These are phyloP conservation scores for Tamias sibiricus DNA, from an alignment of 2,113 vertebrate genomes.

Conservation along the genomic window DNA sequence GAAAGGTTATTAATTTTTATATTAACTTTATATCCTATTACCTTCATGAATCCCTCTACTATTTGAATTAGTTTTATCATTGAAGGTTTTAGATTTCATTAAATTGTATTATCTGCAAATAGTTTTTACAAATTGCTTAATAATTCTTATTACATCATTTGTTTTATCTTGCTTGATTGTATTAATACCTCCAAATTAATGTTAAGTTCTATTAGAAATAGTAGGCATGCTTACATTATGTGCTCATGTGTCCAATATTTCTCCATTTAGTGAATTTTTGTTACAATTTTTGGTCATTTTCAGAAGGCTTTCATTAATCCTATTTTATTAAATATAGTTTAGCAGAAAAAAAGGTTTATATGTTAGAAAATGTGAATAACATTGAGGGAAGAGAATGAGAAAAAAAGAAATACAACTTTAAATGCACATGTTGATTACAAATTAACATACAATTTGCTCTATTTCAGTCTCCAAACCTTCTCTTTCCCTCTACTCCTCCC, in stretches of 20 bases:
- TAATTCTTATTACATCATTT: neutral
- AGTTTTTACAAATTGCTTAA: neutral
- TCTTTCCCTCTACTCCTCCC: too few relatives aligned
- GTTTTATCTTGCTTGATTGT: neutral
- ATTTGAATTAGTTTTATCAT: neutral
- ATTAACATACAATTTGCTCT: too few relatives aligned
- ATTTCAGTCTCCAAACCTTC: too few relatives aligned
- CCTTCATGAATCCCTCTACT: neutral
- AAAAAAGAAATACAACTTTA: too few relatives aligned
- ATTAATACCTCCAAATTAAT: neutral
- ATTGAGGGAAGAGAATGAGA: too few relatives aligned
- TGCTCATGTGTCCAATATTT: neutral
- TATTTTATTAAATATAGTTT: neutral
- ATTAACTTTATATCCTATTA: neutral
- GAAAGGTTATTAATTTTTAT: neutral
- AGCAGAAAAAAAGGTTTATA: neutral
- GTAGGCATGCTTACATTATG: neutral
- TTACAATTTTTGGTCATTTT: neutral
- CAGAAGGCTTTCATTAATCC: neutral
- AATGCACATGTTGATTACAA: too few relatives aligned
- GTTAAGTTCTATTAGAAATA: neutral
- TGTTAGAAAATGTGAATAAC: too few relatives aligned
- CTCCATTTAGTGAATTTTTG: neutral
- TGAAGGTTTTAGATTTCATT: neutral
- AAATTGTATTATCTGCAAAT: neutral